A percentile compares a stretch with the other conserved stretches of the same genome.
phyloP scores from a whole-genome alignment of 1,140 invertebrate species.

The Panagrolaimus sp. region DNA sequence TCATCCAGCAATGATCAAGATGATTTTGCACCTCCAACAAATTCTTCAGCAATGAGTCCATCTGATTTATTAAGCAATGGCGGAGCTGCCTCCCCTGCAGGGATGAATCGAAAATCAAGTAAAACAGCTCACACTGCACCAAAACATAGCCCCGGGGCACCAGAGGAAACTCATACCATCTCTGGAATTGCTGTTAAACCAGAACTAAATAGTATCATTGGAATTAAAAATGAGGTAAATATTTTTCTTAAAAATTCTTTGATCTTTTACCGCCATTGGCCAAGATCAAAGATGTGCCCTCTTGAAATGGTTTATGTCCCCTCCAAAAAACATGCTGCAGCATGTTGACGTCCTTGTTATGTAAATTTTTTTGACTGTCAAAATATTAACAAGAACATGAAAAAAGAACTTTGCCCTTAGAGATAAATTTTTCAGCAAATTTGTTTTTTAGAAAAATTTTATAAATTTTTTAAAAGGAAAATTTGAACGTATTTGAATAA shows the following conservation, averaged over 20 bases:
- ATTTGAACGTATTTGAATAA: slow-evolving; percentile 2
- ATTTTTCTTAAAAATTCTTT: not conserved
- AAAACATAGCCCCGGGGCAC: slow-evolving; percentile 37
- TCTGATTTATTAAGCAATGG: slow-evolving; percentile 2
- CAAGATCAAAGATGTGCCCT: too few relatives aligned
- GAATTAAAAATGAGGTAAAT: slow-evolving; percentile 2
- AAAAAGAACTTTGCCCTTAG: too few relatives aligned
- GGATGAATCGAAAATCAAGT: not conserved
- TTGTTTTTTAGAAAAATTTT: too few relatives aligned
- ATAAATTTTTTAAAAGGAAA: too few relatives aligned
- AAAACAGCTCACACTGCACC: slow-evolving; percentile 28
- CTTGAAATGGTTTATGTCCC: too few relatives aligned
- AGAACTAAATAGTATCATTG: slow-evolving; percentile 16
- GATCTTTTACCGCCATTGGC: too few relatives aligned
- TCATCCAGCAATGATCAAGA: slow-evolving; percentile 5
- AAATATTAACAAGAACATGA: too few relatives aligned
- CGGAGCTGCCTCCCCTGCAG: not conserved
- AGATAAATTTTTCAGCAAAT: too few relatives aligned
- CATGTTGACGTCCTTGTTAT: too few relatives aligned
- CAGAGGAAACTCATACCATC: slow-evolving; percentile 40
- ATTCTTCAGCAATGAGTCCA: not conserved
- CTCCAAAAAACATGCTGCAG: too few relatives aligned
- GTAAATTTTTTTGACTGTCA: too few relatives aligned
- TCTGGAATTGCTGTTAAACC: not conserved
- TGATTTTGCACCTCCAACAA: slow-evolving; percentile 15